These are phyloP conservation scores for Lymantria monacha DNA, from an alignment of 2,888 invertebrate species.

Conservation along the genomic window DNA sequence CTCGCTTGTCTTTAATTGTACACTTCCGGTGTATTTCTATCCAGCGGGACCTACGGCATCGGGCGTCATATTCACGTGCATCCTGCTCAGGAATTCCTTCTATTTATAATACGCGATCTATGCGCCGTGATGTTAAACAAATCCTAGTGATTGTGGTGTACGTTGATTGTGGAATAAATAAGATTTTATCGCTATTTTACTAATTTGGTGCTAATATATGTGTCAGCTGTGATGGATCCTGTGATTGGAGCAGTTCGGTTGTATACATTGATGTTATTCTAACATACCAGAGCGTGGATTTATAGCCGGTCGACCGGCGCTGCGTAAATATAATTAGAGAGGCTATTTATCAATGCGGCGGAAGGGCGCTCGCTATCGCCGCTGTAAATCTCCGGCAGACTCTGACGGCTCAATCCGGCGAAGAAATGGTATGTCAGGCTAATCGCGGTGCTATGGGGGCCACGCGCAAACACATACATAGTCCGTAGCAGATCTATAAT, in stretches of 20 bases:
- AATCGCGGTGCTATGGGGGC: slow-evolving; percentile 33
- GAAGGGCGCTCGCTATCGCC: slow-evolving; percentile 74
- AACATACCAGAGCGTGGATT: slow-evolving; percentile 65
- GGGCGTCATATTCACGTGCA: slow-evolving; percentile 56
- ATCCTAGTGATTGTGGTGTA: slow-evolving; percentile 24
- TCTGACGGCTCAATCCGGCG: slow-evolving; percentile 75
- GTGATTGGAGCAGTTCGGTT: slow-evolving; percentile 48
- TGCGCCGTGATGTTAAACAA: slow-evolving; percentile 24
- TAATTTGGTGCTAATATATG: slow-evolving; percentile 59
- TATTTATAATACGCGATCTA: slow-evolving; percentile 36
- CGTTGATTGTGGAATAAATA: slow-evolving; percentile 46
- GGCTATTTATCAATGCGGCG: slow-evolving; percentile 77
- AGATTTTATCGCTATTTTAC: slow-evolving; percentile 52
- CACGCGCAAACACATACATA: slow-evolving; percentile 47
- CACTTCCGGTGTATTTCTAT: slow-evolving; percentile 69
- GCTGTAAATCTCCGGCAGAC: slow-evolving; percentile 68
- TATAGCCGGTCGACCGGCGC: slow-evolving; percentile 72
- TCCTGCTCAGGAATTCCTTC: slow-evolving; percentile 46
- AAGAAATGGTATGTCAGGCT: slow-evolving; percentile 59
- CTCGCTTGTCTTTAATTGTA: slow-evolving; percentile 58
- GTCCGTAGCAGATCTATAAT: slow-evolving; percentile 28
- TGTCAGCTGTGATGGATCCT: slow-evolving; percentile 58
- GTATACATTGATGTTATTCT: slow-evolving; percentile 65
- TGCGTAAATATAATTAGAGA: slow-evolving; percentile 81
- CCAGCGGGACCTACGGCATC: slow-evolving; percentile 58